A percentile compares a stretch with the other conserved stretches of the same genome.
These are phyloP conservation scores for Mustelus asterias DNA, from an alignment of 2,113 vertebrate genomes.

Conservation along the genomic window DNA sequence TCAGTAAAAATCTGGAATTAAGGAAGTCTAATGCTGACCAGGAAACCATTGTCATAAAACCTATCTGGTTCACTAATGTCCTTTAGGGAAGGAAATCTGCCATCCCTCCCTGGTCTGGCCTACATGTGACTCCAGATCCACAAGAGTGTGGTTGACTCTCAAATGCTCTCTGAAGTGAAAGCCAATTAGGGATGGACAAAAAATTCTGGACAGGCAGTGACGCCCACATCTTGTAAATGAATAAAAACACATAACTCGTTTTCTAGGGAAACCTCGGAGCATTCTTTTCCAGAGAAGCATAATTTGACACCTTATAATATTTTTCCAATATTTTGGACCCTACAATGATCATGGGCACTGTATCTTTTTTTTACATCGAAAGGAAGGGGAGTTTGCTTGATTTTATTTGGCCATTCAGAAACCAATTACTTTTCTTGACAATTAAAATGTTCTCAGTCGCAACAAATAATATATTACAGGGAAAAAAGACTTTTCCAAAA, in stretches of 20 bases:
- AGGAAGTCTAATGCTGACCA: too few relatives aligned
- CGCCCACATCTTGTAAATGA: too few relatives aligned
- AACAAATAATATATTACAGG: neutral
- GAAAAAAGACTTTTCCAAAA: neutral
- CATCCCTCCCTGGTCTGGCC: too few relatives aligned
- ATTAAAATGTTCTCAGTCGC: neutral
- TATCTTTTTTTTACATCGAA: neutral
- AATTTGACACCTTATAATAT: neutral
- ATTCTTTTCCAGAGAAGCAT: neutral
- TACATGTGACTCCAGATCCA: too few relatives aligned
- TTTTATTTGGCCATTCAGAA: neutral
- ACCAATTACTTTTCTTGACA: neutral
- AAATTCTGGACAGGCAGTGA: too few relatives aligned
- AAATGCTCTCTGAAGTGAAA: too few relatives aligned
- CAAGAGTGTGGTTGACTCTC: too few relatives aligned
- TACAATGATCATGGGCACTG: neutral
- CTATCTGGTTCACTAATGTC: too few relatives aligned
- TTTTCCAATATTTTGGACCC: neutral
- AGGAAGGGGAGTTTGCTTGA: neutral
- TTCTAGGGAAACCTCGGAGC: neutral
- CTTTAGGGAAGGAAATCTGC: too few relatives aligned
- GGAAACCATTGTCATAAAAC: too few relatives aligned
- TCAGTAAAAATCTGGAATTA: too few relatives aligned
- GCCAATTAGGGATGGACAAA: too few relatives aligned
- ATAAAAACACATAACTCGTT: neutral